These are phyloP conservation scores for Conchocele bisecta DNA, from an alignment of 2,888 invertebrate genomes.

Conservation along the genomic window DNA sequence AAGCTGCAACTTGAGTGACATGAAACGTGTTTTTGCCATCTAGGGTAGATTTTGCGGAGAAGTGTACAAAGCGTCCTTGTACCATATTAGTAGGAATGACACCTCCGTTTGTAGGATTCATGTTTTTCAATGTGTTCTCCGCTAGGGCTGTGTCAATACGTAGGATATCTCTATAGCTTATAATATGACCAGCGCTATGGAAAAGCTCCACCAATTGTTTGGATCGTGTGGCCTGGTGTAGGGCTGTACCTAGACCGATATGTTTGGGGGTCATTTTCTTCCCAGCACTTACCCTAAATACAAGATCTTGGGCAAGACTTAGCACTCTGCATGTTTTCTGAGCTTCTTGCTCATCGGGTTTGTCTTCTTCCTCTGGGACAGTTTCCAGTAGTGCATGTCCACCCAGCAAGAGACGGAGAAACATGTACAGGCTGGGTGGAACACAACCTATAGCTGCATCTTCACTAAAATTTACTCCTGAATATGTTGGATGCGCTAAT, in stretches of 20 bases:
- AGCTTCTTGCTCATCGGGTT: background rate
- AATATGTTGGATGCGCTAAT: background rate
- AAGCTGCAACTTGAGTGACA: no score
- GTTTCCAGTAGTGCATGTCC: conserved; percentile 2
- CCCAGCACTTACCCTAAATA: conserved; percentile 10
- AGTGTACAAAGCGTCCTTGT: no score
- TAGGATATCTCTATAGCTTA: conserved; percentile 7
- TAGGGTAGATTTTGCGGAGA: no score
- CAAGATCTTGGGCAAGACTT: conserved; percentile 21
- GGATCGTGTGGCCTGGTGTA: conserved; percentile 15
- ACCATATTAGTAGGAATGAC: no score
- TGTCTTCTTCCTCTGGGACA: no score
- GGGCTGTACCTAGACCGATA: conserved; percentile 1
- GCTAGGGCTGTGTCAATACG: conserved; percentile 12
- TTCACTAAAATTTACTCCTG: background rate
- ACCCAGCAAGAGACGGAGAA: background rate
- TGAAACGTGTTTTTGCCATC: no score
- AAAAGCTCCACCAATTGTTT: conserved; percentile 11
- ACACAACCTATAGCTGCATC: background rate
- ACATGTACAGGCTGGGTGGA: conserved; percentile 4
- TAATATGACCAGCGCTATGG: conserved; percentile 16
- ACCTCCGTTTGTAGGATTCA: no score
- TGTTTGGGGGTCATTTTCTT: conserved; percentile 22
- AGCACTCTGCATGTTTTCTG: background rate
- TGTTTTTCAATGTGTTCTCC: no score